Conservation (phyloP, 2,113 vertebrate genomes). For the Alaudala cheleensis region DNA sequence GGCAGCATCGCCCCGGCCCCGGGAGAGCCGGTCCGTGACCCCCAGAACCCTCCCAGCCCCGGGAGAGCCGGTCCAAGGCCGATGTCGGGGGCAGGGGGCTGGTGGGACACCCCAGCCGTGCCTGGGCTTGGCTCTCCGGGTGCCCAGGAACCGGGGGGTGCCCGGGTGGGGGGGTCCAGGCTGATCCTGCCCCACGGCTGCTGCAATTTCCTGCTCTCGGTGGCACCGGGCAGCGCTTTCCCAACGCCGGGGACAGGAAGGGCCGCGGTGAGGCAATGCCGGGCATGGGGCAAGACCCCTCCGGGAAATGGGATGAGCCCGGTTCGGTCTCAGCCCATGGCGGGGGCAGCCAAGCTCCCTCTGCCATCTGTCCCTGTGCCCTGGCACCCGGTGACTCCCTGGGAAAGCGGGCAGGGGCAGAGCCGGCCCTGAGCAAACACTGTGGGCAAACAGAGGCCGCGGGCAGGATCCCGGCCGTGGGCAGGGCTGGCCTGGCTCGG, state of each 20-base stretch:
- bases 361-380: rapidly evolving
- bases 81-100: neutral
- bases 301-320: neutral
- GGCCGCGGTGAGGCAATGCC: neutral
- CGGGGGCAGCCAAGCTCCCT: neutral
- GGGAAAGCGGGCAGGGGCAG: neutral
- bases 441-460: neutral
- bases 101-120: neutral
- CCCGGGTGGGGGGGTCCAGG: too few species aligned
- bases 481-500: neutral
- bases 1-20: neutral
- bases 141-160: rapidly evolving
- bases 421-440: neutral
- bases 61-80: neutral
- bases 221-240: neutral
- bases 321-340: rapidly evolving
- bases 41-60: neutral
- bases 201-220: slow-evolving; percentile 15
- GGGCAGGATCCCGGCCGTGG: neutral
- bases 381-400: neutral
- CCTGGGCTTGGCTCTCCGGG: rapidly evolving
- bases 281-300: neutral
- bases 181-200: neutral
- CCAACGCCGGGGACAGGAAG: neutral
- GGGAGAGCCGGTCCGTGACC: neutral